Conservation (phyloP, 2,888 invertebrate genomes). For the Carpatolechia fugitivella region DNA sequence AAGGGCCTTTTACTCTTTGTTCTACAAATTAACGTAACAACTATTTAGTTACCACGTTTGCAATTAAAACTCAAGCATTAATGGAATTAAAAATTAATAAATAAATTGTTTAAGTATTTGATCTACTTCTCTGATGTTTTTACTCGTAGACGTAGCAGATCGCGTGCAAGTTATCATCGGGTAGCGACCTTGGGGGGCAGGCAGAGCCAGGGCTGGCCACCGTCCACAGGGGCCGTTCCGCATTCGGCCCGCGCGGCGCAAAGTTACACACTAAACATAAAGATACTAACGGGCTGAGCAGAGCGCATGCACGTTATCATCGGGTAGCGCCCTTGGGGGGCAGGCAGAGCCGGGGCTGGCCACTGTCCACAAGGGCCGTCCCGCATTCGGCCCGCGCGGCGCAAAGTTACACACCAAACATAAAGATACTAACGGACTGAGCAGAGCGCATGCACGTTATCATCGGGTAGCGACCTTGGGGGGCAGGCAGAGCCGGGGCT, state of each 20-base stretch:
- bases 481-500: slow-evolving; percentile 51
- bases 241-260: slow-evolving; percentile 53
- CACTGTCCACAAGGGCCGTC: slow-evolving; percentile 48
- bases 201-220: slow-evolving; percentile 42
- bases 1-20: too few species aligned
- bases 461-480: slow-evolving; percentile 39
- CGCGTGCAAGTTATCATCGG: slow-evolving; percentile 32
- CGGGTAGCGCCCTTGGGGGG: slow-evolving; percentile 42
- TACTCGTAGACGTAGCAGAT: slow-evolving; percentile 62
- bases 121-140: too few species aligned
- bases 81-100: too few species aligned
- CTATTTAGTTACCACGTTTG: too few species aligned
- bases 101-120: too few species aligned
- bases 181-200: slow-evolving; percentile 47
- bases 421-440: slow-evolving; percentile 50
- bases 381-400: slow-evolving; percentile 48
- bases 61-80: too few species aligned
- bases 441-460: slow-evolving; percentile 41
- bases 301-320: slow-evolving; percentile 35
- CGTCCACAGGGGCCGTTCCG: slow-evolving; percentile 46
- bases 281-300: slow-evolving; percentile 57
- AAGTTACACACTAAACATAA: too few species aligned
- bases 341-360: slow-evolving; percentile 48
- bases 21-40: too few species aligned
- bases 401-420: slow-evolving; percentile 25